phyloP scores from a whole-genome alignment of 2,797 vertebrate genomes.

The Smutsia gigantea region DNA sequence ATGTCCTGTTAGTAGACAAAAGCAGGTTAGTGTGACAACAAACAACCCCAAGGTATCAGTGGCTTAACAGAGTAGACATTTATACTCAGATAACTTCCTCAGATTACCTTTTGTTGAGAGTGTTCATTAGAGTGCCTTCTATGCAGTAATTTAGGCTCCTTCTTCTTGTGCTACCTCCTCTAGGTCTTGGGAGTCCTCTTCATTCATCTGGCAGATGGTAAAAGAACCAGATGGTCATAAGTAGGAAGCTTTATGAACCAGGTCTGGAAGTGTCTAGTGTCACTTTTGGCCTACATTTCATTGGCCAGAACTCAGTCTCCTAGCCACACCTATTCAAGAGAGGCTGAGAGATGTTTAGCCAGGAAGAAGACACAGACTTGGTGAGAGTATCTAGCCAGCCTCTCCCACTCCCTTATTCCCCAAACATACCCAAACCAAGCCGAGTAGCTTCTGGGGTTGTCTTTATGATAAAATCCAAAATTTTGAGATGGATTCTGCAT shows the following conservation, averaged over 20 bases:
- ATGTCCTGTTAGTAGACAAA: background rate
- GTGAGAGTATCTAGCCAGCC: background rate
- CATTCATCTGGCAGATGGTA: background rate
- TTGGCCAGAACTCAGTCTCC: background rate
- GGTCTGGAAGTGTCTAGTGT: background rate
- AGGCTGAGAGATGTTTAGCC: background rate
- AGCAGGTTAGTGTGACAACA: background rate
- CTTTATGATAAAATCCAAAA: background rate
- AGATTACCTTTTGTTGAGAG: background rate
- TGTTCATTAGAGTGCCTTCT: background rate
- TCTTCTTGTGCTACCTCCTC: background rate
- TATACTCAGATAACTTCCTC: background rate
- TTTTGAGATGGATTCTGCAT: background rate
- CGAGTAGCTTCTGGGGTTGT: background rate
- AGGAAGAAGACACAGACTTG: background rate
- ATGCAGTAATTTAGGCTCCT: background rate
- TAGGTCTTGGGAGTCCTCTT: background rate
- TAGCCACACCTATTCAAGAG: background rate
- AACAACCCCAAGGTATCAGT: background rate
- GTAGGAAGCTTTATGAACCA: background rate
- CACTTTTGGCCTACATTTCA: background rate
- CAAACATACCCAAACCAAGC: background rate
- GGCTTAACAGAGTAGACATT: background rate
- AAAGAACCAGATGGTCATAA: background rate
- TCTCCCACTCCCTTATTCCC: background rate